Evolutionary conservation across 2,113 vertebrate genomes (phyloP), one percentile per base, ranked within the genome.

Genomic region (Dolichotis patagonum): DNA sequence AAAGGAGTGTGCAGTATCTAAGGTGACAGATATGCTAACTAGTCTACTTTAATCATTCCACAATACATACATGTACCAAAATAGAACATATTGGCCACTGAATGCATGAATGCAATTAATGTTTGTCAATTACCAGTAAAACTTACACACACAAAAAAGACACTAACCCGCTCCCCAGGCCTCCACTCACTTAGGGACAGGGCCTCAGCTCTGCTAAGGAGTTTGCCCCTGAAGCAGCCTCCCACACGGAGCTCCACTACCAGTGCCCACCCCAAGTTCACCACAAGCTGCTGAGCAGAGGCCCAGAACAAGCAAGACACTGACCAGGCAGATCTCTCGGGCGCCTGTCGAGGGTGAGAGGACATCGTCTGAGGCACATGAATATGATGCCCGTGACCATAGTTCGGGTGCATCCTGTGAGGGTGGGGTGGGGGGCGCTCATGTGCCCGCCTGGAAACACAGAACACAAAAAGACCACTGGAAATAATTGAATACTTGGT

Each of bases 361-460:
- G 99, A 99, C 99, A 99, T 99, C 77, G 99, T 99, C 98, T 99
- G 99, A 96, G 99, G 99, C 97, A 99, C 99, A 71, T 99, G 99
- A 98, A 99, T 99, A 98, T 99, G 99, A 98, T 99, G 99, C 78
- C 99, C 99, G 1, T 99, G 99, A 85, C 99, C 99, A 5, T 99
- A 99, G 98, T 99, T 99, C 71, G 99, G 99, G 97, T 99, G 99
- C 99, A 99, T 99, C 98, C 99, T 99, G 98, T 99, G 99, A 43
- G 99, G 99, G 97, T 99, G 99, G 0, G 99, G 99, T 43, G 99
- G 99, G 46, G 99, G 99, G 49, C 99, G 99, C 98, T 99, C 99
- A 69, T 99, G 99, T 97, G 99, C 99, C 97, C 99, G 99, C 95
- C 99, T 99, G 96, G 82, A 96, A 98, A 97, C 92, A 96, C 93